Evolutionary conservation across 2,888 invertebrate genomes (phyloP).

Genomic region (Branchellion lobata): DNA sequence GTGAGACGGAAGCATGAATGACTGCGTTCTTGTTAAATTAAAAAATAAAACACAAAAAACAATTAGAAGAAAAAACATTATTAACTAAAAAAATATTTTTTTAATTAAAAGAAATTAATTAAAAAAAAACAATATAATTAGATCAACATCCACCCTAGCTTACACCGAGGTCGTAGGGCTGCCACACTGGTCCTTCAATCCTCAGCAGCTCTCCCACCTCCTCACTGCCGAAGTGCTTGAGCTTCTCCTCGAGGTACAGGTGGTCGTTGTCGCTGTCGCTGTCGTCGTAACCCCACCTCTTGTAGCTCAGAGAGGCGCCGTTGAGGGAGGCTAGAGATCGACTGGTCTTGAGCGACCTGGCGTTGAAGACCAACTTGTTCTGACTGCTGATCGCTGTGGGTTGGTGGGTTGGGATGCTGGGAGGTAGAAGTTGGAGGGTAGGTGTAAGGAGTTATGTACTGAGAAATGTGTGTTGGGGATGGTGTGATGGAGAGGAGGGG

Average conservation of each 20-base stretch:
- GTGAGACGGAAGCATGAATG: too few species aligned
- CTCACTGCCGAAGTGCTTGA: neutral
- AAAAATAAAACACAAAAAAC: neutral
- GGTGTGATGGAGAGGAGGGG: too few species aligned
- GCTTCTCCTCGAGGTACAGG: neutral
- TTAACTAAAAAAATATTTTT: too few species aligned
- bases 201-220: neutral
- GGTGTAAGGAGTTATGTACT: too few species aligned
- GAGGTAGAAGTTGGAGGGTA: too few species aligned
- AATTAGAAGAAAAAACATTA: too few species aligned
- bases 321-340: neutral
- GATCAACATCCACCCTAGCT: too few species aligned
- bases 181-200: conserved; percentile 10
- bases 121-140: neutral
- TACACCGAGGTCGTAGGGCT: neutral
- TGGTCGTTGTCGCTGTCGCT: neutral
- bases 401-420: too few species aligned
- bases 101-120: neutral
- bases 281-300: conserved; percentile 1
- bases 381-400: neutral
- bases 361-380: neutral
- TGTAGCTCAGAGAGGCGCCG: neutral
- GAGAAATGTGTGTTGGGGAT: too few species aligned
- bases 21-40: too few species aligned
- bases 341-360: neutral